phyloP scores from a whole-genome alignment of 2,888 invertebrate species.

The Erebia palarica region DNA sequence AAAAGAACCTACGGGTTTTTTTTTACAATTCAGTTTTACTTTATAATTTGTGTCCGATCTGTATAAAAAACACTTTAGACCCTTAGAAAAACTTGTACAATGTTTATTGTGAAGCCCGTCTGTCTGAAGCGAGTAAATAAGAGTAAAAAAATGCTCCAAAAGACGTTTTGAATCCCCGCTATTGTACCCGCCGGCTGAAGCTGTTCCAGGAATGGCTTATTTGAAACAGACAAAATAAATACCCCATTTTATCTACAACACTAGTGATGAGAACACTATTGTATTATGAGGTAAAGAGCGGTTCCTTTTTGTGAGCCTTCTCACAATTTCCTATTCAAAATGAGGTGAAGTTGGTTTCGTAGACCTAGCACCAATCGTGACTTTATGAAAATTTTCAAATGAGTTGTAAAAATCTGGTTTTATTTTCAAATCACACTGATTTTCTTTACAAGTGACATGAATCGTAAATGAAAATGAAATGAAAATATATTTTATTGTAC shows the following conservation, averaged over 20 bases:
- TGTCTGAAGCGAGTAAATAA: conserved; percentile 11
- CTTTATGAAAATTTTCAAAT: no score
- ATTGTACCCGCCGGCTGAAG: conserved; percentile 12
- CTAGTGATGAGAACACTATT: conserved; percentile 3
- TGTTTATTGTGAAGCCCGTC: conserved; percentile 10
- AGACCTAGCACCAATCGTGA: no score
- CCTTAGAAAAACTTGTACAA: background rate
- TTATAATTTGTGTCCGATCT: background rate
- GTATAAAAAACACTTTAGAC: background rate
- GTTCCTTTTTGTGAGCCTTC: background rate
- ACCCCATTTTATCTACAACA: conserved; percentile 28
- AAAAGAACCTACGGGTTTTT: no score
- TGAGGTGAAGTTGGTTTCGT: no score
- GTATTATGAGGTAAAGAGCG: background rate
- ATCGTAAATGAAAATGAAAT: no score
- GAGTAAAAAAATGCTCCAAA: conserved; percentile 18
- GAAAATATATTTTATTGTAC: no score
- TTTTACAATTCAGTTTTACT: background rate
- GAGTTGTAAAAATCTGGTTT: no score
- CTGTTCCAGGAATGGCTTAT: conserved; percentile 22
- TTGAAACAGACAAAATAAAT: conserved; percentile 29
- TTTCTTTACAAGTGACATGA: no score
- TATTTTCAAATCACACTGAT: no score
- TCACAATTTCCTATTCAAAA: no score
- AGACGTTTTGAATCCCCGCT: conserved; percentile 10